Evolutionary conservation across 2,113 vertebrate species (phyloP).

Genomic region (Lepisosteus oculatus): DNA sequence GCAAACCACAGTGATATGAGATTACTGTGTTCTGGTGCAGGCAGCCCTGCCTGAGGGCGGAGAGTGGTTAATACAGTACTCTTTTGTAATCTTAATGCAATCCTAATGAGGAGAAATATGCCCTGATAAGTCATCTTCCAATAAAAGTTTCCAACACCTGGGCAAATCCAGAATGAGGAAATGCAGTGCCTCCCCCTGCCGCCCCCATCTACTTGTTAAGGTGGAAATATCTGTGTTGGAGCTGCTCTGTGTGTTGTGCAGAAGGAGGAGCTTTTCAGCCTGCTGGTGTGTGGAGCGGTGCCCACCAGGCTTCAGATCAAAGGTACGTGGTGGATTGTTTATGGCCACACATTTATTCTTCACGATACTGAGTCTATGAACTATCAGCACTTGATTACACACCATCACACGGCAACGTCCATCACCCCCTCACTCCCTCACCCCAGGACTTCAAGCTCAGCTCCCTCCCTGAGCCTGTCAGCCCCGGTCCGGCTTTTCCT

Average conservation of each 20-base stretch:
- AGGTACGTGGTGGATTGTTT: slow-evolving; percentile 8
- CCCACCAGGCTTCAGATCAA: slow-evolving; percentile 1
- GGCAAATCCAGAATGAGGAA: slow-evolving; percentile 76
- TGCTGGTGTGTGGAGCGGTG: slow-evolving; percentile 3
- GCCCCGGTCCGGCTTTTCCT: too few relatives aligned
- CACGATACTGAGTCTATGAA: slow-evolving; percentile 7
- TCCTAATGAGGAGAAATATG: slow-evolving; percentile 90
- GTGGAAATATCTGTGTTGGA: slow-evolving; percentile 20
- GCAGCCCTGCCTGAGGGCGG: slow-evolving; percentile 81
- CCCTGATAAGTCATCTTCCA: slow-evolving; percentile 55
- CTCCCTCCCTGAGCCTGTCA: too few relatives aligned
- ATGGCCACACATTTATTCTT: slow-evolving; percentile 19
- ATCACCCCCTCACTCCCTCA: too few relatives aligned
- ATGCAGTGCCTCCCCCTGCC: slow-evolving; percentile 7
- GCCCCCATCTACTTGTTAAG: slow-evolving; percentile 10
- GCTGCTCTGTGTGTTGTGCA: neutral
- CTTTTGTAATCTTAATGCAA: slow-evolving; percentile 90
- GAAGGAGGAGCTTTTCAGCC: slow-evolving; percentile 2
- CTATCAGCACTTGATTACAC: slow-evolving; percentile 21
- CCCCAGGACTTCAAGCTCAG: too few relatives aligned
- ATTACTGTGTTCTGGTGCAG: slow-evolving; percentile 92
- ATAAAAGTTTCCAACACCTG: slow-evolving; percentile 76
- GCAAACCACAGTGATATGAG: slow-evolving; percentile 87
- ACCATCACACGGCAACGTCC: slow-evolving; percentile 8
- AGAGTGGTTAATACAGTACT: slow-evolving; percentile 87